Evolutionary conservation across 2,888 invertebrate genomes (phyloP), one percentile per base, ranked within the genome.

Genomic region (Nomada lathburiana): DNA sequence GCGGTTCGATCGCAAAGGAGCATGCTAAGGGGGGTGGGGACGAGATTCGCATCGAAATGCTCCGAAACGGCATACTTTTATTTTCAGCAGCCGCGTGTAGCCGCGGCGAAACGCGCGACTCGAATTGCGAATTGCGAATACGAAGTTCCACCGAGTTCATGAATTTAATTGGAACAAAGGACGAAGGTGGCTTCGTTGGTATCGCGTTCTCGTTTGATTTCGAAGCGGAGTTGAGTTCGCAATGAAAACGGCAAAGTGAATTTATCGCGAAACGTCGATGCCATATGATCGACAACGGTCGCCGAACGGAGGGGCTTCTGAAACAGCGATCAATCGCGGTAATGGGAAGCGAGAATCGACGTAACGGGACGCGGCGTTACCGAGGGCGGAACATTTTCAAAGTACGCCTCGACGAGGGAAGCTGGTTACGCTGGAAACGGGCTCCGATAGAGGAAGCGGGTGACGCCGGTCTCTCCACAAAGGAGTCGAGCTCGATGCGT

Each of bases 391-490:
- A 57, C 42, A 55, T 50, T 76, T 75, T 82, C 23, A 80, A 75
- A 65, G 55, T 59, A 69, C 57, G 44, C 11, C 55, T 47, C 57
- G 26, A 80, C 36, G 52, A n/a, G 44, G 44, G 47, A 73, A 64
- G 36, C 55, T 68, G 80, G 75, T 80, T 76, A 72, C 72, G 71
- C 57, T 80, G 74, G 82, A 80, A 72, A 65, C 71, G 65, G 62
- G 77, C 71, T 65, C 69, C 74, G 82, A 75, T 59, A 69, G 75
- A 82, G 75, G 79, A 78, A 75, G 64, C 78, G 74, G 55, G 70
- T 65, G 82, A 79, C 79, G 82, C 74, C 82, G 73, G 77, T 78
- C 63, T 63, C 70, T 23, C 68, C 64, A 79, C 74, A 83, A 83
- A 83, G 83, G 77, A 77, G 69, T 52, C 76, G 29, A 50, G 68